These are phyloP conservation scores for Lethrus apterus DNA, from an alignment of 1,140 invertebrate genomes.

Conservation along the genomic window DNA sequence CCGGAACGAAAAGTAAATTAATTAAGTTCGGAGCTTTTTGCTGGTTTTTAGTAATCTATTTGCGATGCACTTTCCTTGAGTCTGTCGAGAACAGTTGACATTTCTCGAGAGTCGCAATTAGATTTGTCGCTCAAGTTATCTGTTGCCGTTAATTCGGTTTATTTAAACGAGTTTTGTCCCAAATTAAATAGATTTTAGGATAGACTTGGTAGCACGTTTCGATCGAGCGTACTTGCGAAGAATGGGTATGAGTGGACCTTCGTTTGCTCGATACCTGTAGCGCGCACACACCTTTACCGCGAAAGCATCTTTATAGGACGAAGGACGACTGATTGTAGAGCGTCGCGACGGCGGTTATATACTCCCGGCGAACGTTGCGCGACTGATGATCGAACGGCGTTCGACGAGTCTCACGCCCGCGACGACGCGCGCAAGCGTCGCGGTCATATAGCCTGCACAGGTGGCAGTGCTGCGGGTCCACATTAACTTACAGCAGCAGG, in stretches of 20 bases:
- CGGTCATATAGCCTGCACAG: conserved; percentile 26
- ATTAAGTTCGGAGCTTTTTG: conserved; percentile 15
- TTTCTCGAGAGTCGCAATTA: too few species aligned
- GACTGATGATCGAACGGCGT: conserved; percentile 36
- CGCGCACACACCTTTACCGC: conserved; percentile 25
- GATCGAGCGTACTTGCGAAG: too few species aligned
- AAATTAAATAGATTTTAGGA: too few species aligned
- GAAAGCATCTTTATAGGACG: conserved; percentile 25
- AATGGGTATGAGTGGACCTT: too few species aligned
- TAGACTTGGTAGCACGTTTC: too few species aligned
- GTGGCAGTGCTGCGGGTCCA: too few species aligned
- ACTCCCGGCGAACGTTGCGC: conserved; percentile 35
- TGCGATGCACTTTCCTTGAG: conserved; percentile 4
- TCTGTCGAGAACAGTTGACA: too few species aligned
- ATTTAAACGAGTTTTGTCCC: too few species aligned
- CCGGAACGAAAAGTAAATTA: conserved; percentile 22
- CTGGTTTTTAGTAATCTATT: conserved; percentile 12
- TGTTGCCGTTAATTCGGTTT: too few species aligned
- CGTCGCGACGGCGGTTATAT: conserved; percentile 38
- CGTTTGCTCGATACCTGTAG: conserved; percentile 27
- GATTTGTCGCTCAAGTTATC: too few species aligned
- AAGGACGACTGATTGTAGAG: too few species aligned
- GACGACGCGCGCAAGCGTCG: conserved; percentile 11
- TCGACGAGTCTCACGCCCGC: conserved; percentile 12
- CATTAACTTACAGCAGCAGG: too few species aligned